phyloP scores from a whole-genome alignment of 2,797 vertebrate species.

The Apogon talboti region DNA sequence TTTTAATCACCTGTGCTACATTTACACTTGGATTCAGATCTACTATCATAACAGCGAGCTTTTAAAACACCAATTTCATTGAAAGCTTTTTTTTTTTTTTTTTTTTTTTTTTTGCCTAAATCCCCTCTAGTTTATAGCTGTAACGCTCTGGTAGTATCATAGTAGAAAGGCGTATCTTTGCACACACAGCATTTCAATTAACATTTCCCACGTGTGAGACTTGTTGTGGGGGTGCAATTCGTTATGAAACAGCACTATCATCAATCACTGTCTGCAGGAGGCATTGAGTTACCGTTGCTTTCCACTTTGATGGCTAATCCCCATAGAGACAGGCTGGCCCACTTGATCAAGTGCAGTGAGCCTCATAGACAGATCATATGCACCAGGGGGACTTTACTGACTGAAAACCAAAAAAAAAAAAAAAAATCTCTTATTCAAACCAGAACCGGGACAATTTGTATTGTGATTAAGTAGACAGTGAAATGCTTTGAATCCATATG shows the following conservation, averaged over 20 bases:
- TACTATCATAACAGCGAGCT: slow-evolving; percentile 50
- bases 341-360: slow-evolving; percentile 81
- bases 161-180: slow-evolving; percentile 70
- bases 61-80: slow-evolving; percentile 68
- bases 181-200: slow-evolving; percentile 82
- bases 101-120: slow-evolving; percentile 5
- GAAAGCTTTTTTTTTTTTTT: slow-evolving; percentile 64
- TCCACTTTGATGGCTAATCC: slow-evolving; percentile 82
- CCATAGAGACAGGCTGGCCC: slow-evolving; percentile 73
- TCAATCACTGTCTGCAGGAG: slow-evolving; percentile 84
- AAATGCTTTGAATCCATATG: slow-evolving; percentile 72
- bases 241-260: slow-evolving; percentile 79
- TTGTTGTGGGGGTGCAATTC: slow-evolving; percentile 72
- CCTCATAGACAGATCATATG: slow-evolving; percentile 73
- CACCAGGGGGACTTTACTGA: slow-evolving; percentile 70
- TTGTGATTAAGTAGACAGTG: slow-evolving; percentile 82
- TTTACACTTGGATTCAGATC: slow-evolving; percentile 57
- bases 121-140: slow-evolving; percentile 41
- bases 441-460: slow-evolving; percentile 80
- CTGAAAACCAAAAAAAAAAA: slow-evolving; percentile 46
- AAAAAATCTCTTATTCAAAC: slow-evolving; percentile 74
- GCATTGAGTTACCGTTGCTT: slow-evolving; percentile 83
- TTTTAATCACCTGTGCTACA: slow-evolving; percentile 77
- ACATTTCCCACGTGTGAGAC: slow-evolving; percentile 76
- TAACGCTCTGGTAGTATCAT: slow-evolving; percentile 55